These are phyloP conservation scores for Varanus komodoensis DNA, from an alignment of 2,113 vertebrate species.

Conservation along the genomic window DNA sequence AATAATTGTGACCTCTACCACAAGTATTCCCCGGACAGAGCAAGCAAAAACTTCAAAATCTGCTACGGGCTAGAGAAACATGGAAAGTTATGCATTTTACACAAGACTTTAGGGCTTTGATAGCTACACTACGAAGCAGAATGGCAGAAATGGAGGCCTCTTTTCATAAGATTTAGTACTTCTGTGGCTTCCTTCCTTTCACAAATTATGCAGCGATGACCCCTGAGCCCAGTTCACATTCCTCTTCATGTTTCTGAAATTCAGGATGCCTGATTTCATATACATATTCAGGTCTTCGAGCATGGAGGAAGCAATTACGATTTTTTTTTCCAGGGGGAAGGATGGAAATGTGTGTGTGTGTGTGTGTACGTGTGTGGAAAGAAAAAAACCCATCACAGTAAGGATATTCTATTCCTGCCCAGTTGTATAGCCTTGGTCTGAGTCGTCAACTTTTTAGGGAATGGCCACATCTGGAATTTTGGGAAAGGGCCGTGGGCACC, in stretches of 20 bases:
- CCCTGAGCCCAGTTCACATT: constrained; percentile 1
- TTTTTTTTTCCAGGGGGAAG: background rate
- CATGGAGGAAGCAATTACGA: background rate
- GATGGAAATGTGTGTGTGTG: too few relatives aligned
- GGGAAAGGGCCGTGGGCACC: too few relatives aligned
- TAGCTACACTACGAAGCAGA: background rate
- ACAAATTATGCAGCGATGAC: background rate
- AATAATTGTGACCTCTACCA: background rate
- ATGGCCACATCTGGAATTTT: too few relatives aligned
- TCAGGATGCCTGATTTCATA: background rate
- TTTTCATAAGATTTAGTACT: constrained; percentile 5
- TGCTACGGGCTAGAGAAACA: background rate
- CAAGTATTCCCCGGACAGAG: background rate
- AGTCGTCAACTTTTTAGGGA: too few relatives aligned
- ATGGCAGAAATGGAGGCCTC: background rate
- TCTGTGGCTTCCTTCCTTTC: background rate
- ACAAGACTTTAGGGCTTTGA: background rate
- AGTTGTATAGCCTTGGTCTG: background rate
- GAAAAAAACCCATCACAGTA: background rate
- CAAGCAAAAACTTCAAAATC: background rate
- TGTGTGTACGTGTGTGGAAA: too few relatives aligned
- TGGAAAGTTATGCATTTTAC: background rate
- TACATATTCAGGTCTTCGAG: constrained; percentile 17
- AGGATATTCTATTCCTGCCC: background rate
- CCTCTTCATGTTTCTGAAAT: background rate